Evolutionary conservation across 2,888 invertebrate species (phyloP).

Genomic region (Perithous albicinctus): DNA sequence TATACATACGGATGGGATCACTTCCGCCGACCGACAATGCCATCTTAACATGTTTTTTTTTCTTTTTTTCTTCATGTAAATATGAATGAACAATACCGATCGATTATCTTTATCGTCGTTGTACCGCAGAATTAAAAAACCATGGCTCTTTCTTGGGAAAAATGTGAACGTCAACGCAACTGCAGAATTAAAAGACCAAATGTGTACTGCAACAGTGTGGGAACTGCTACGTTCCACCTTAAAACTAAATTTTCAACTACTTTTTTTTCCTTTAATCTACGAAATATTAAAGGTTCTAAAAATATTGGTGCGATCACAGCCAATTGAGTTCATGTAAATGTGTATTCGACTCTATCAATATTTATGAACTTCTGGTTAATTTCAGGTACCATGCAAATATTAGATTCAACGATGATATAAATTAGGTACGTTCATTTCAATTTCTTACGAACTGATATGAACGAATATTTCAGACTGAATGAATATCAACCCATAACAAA

Average conservation of each 20-base stretch:
- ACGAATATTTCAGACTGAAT: neutral
- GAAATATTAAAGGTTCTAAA: no score
- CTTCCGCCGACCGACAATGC: constrained; percentile 61
- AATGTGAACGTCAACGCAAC: no score
- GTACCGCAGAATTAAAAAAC: constrained; percentile 43
- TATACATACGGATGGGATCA: constrained; percentile 40
- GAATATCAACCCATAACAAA: neutral
- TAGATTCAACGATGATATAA: neutral
- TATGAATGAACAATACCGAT: constrained; percentile 56
- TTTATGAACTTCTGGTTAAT: neutral
- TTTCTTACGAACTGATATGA: no score
- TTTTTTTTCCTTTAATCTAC: no score
- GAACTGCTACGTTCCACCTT: no score
- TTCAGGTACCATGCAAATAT: neutral
- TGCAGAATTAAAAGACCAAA: no score
- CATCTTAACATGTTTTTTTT: constrained; percentile 26
- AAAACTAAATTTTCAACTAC: no score
- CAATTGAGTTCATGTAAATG: neutral
- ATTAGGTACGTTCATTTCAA: neutral
- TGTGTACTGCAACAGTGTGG: no score
- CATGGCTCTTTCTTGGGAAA: no score
- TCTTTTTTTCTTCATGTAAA: constrained; percentile 14
- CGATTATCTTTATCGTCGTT: constrained; percentile 68
- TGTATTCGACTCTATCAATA: neutral
- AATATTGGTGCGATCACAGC: neutral